Evolutionary conservation across 2,113 vertebrate genomes (phyloP), one percentile per base, ranked within the genome.

Genomic region (Morone chrysops): DNA sequence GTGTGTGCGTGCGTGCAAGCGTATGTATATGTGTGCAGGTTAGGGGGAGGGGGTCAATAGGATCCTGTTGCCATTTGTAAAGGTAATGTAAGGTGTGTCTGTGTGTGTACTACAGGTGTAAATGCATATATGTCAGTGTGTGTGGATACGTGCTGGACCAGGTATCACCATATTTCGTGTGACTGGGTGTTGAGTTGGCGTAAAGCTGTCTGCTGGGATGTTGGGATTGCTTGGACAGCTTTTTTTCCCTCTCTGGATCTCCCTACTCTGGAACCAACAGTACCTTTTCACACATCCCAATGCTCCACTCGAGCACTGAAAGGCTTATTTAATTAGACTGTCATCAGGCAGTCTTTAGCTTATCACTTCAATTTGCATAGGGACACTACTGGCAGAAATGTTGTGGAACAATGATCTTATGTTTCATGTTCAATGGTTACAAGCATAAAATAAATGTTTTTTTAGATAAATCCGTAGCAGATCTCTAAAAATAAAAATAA

Each of bases 281-380:
- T 78, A 89, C 89, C 87, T 89, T 92, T 94, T 93, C 89, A 89
- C 87, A 93, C 84, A 92, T 95, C 84, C 54, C 84, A 47, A 70
- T 83, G 84, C 84, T 85, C 84, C 91, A 60, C 91, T 87, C 12
- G 87, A 95, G 73, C 81, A 91, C 86, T 87, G 93, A 90, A 88
- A 91, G 87, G 73, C 86, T 93, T 93, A 94, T 92, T 95, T 95
- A 96, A 95, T 95, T 95, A 95, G 87, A 86, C 81, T 91, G 78
- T 94, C 90, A 90, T 94, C 95, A 95, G 74, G 87, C 89, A 88
- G 82, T 95, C 93, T 93, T 93, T 91, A 90, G 91, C 86, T 93
- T 94, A 93, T 93, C 91, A 70, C 78, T 83, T 89, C 62, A 73
- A 61, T 83, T 85, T 85, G 78, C 84, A 89, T 79, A 68, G 63